Evolutionary conservation across 1,140 invertebrate genomes (phyloP).

Genomic region (Macrosteles quadrilineatus): DNA sequence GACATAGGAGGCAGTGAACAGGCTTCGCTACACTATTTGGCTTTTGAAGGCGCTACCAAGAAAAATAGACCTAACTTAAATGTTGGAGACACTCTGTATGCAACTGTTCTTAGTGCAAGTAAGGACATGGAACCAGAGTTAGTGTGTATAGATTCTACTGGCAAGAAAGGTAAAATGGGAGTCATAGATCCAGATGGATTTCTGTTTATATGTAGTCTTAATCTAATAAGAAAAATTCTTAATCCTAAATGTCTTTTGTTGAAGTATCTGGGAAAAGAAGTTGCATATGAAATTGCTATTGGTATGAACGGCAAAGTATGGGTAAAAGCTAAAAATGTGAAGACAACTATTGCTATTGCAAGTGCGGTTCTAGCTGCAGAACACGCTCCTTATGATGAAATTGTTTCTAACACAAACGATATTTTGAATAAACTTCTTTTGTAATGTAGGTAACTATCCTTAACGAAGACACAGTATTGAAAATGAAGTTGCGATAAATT

Average conservation of each 20-base stretch:
- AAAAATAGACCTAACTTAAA: constrained; percentile 90
- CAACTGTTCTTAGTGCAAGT: constrained; percentile 78
- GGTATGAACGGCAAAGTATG: constrained; percentile 95
- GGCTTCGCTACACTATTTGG: constrained; percentile 80
- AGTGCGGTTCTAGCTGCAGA: constrained; percentile 78
- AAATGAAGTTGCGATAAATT: too few species aligned
- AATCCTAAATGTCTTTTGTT: constrained; percentile 74
- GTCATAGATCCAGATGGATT: constrained; percentile 74
- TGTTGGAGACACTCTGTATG: constrained; percentile 83
- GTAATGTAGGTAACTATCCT: too few species aligned
- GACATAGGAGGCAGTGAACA: constrained; percentile 84
- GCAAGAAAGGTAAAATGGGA: constrained; percentile 81
- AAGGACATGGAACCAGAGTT: constrained; percentile 94
- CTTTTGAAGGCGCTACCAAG: constrained; percentile 94
- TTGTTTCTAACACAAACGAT: constrained; percentile 42
- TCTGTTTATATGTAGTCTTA: constrained; percentile 57
- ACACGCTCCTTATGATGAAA: constrained; percentile 65
- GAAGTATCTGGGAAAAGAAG: constrained; percentile 69
- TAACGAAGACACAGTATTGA: too few species aligned
- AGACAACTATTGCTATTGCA: constrained; percentile 75
- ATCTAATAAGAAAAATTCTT: constrained; percentile 71
- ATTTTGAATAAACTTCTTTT: constrained; percentile 18
- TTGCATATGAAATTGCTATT: constrained; percentile 84
- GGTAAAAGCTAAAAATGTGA: constrained; percentile 74
- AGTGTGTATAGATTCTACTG: constrained; percentile 86